Base-by-base conservation (phyloP, 1,140 invertebrate species). In the Cherax quadricarinatus region DNA sequence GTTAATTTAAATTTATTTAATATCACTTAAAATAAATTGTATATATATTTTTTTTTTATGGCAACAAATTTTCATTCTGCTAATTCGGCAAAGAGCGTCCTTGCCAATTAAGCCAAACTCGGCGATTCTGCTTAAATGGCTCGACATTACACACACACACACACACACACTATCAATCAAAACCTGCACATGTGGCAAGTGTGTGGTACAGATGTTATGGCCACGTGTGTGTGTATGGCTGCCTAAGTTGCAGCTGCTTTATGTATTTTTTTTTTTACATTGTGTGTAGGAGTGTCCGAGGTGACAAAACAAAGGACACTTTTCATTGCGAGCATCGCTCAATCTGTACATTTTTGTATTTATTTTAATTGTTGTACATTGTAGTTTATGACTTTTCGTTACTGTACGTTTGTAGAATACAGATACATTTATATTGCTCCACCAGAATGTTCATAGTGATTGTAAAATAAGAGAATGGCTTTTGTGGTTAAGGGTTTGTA, bases 321-420 rank as follows among this genome's bases (percentile, higher is more conserved):
- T 24, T 24, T n/a, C 7, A 73, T 5, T 12, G 70, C 12, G n/a
- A 24, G 6, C 21, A 30, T 73, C 70, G 24, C 70, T 73, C 70
- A 73, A 30, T 1, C 24, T 73, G 70, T 73, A 73, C 70, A 73
- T 73, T 73, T 73, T 24, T 73, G 70, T 73, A 73, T 73, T 73
- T 73, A 73, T 73, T 73, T 73, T 73, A n/a, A 73, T 73, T 73
- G n/a, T 73, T 73, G 70, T 73, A 73, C n/a, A 73, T 73, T 73
- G 70, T 73, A 73, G 70, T 73, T 73, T 73, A 73, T 73, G 70
- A 4, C 21, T 73, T 73, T 66, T 66, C 12, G 70, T 73, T 73
- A 4, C 18, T 73, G 62, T 73, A 73, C 4, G 70, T 73, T 73
- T 73, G 70, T 73, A 73, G 70, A 73, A 73, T 73, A 73, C 70